Conservation (phyloP, 2,888 invertebrate genomes). For the Plagodis dolabraria region DNA sequence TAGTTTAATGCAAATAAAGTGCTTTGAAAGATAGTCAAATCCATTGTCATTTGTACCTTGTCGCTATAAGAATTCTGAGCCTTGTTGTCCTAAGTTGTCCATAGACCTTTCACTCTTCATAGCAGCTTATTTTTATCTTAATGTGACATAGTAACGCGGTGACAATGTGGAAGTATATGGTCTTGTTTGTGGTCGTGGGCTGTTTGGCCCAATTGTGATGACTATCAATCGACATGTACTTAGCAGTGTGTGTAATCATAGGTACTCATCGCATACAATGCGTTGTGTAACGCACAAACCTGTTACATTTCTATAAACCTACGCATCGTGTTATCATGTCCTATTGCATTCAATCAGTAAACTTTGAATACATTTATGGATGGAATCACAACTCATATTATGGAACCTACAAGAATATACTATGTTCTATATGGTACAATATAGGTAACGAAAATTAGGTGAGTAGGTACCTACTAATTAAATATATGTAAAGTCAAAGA, state of each 20-base stretch:
- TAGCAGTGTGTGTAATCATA: constrained; percentile 31
- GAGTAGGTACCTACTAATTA: no score
- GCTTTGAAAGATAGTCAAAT: constrained; percentile 12
- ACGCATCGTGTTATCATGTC: constrained; percentile 27
- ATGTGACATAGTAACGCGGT: constrained; percentile 6
- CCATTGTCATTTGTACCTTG: constrained; percentile 15
- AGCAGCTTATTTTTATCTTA: not conserved
- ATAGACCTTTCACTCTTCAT: not conserved
- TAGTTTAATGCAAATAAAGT: constrained; percentile 26
- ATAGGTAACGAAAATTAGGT: no score
- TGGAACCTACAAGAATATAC: no score
- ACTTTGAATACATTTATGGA: no score
- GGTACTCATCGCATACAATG: constrained; percentile 33
- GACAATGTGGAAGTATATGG: not conserved
- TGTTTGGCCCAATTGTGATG: constrained; percentile 35
- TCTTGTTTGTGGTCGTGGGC: constrained; percentile 29
- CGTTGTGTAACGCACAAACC: constrained; percentile 27
- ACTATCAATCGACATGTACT: constrained; percentile 34
- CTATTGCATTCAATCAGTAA: constrained; percentile 10
- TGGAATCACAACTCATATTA: no score
- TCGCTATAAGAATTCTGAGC: constrained; percentile 1
- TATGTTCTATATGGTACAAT: no score
- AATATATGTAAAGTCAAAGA: no score
- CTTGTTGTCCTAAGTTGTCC: no score
- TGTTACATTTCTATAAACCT: constrained; percentile 31